Base-by-base conservation (phyloP, 2,888 invertebrate genomes). In the Pilophorus perplexus region DNA sequence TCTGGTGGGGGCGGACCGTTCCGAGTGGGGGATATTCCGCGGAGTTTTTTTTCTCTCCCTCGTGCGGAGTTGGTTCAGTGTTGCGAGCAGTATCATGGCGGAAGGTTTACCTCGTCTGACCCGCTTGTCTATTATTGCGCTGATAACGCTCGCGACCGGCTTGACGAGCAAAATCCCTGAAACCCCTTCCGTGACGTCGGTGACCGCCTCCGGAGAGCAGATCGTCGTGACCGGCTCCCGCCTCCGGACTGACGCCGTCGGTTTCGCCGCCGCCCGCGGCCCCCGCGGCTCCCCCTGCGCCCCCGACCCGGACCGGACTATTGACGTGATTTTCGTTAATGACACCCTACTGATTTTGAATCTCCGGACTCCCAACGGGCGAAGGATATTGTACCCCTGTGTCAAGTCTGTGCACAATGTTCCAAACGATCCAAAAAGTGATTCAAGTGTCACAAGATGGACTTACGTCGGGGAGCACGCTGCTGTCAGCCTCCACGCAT, bases 91-190 rank as follows among this genome's bases (percentile, higher is more conserved):
- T 46, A 46, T 6, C 46, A 46, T 46, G 46, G 46, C 46, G 46
- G 23, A 46, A 46, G 46, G 46, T 46, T 46, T 22, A 25, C 16
- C 12, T n/a, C 22, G 22, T 16, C 4, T 14, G 4, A 18, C 42
- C 3, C 22, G 12, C 23, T n/a, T 46, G 12, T 22, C 20, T 14
- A 22, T 46, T 25, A 23, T 46, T 14, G 46, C 46, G 2, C 23
- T 46, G 46, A 46, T 46, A 46, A 46, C 46, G 46, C 23, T 46
- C 46, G 46, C 46, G 46, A 10, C 46, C 23, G 22, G 46, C 46
- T 46, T 25, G 4, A 1, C 46, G 3, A 14, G 10, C 46, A 10
- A 25, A 46, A 10, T 46, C 46, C 46, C 46, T n/a, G 46, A 46
- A 25, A 22, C 23, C 3, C 23, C 23, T 14, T 10, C 20, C n/a